Conservation (phyloP, 2,888 invertebrate species). For the Cerastoderma edule region DNA sequence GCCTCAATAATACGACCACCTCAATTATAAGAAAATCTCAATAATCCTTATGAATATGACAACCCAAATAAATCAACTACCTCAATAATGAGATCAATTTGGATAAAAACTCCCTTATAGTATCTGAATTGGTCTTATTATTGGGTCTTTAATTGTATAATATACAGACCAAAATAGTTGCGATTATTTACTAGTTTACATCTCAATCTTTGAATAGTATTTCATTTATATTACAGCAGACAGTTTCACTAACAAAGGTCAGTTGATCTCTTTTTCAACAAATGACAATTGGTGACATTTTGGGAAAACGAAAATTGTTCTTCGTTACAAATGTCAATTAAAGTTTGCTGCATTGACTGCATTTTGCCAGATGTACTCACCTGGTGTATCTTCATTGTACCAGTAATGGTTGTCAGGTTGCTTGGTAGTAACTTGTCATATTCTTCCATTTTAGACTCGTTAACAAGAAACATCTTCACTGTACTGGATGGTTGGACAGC, state of each 20-base stretch:
- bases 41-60: no score
- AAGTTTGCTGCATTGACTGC: not conserved
- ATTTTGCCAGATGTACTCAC: not conserved
- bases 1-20: no score
- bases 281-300: no score
- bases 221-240: not conserved
- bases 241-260: not conserved
- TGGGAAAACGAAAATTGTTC: not conserved
- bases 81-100: no score
- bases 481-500: conserved; percentile 19
- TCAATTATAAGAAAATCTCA: no score
- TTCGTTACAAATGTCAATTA: not conserved
- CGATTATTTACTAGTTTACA: no score
- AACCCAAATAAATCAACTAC: no score
- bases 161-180: no score
- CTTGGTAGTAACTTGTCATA: not conserved
- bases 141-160: no score
- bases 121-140: no score
- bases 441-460: not conserved
- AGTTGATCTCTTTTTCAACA: not conserved
- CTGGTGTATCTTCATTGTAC: not conserved
- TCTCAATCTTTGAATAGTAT: not conserved
- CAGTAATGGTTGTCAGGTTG: not conserved
- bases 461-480: not conserved
- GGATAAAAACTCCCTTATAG: no score